Evolutionary conservation across 2,888 invertebrate species (phyloP).

Genomic region (Colletes collaris): DNA sequence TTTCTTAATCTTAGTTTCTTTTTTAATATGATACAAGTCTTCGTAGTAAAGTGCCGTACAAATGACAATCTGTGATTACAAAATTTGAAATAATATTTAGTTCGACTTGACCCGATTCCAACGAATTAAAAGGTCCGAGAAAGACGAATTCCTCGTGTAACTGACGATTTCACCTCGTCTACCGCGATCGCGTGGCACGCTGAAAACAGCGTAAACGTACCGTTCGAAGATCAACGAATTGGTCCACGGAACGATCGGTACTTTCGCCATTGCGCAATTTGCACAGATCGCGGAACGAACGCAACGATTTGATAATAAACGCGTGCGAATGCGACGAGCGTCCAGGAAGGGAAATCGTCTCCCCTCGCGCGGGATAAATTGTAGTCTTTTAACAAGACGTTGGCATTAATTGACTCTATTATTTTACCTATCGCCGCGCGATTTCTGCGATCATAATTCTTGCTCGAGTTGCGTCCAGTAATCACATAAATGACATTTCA

Average conservation of each 20-base stretch:
- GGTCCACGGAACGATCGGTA: no score
- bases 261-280: constrained; percentile 41
- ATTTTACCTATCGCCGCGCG: constrained; percentile 27
- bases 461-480: constrained; percentile 7
- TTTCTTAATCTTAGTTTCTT: no score
- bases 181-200: no score
- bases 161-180: no score
- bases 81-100: not conserved
- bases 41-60: no score
- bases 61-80: not conserved
- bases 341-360: constrained; percentile 28
- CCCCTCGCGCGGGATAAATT: constrained; percentile 26
- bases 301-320: constrained; percentile 15
- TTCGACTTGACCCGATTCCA: no score
- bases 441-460: constrained; percentile 25
- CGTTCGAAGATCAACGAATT: no score
- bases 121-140: no score
- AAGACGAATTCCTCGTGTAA: no score
- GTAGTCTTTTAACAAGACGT: constrained; percentile 29
- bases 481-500: constrained; percentile 40
- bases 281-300: not conserved
- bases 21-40: no score
- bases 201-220: no score
- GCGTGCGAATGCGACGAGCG: not conserved
- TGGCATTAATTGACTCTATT: constrained; percentile 37